Evolutionary conservation across 2,797 vertebrate genomes (phyloP).

Genomic region (Cygnus olor): DNA sequence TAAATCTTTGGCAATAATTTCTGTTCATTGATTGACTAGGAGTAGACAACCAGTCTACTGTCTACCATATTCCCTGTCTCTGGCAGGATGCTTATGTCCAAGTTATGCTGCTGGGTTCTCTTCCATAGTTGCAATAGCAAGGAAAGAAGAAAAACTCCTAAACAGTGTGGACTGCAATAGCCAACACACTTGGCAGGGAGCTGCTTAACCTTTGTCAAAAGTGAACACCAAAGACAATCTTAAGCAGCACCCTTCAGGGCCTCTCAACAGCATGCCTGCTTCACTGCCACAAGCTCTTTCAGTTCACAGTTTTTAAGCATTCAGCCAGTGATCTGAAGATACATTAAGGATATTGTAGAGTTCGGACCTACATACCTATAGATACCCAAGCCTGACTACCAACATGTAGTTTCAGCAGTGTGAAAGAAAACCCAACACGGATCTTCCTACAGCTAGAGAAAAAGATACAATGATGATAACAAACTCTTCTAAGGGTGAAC

Average conservation of each 20-base stretch:
- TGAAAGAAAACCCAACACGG: neutral
- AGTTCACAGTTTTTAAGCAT: neutral
- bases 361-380: neutral
- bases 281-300: neutral
- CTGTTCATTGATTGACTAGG: neutral
- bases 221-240: neutral
- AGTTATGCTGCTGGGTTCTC: neutral
- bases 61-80: neutral
- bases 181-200: neutral
- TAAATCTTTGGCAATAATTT: neutral
- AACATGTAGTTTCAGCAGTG: neutral
- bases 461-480: neutral
- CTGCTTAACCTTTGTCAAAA: conserved; percentile 42
- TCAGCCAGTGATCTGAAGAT: neutral
- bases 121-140: neutral
- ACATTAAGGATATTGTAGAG: neutral
- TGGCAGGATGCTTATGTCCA: neutral
- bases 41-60: neutral
- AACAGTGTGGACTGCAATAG: neutral
- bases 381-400: neutral
- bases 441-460: neutral
- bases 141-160: neutral
- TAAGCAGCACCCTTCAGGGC: neutral
- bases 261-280: neutral
- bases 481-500: neutral